Conservation (phyloP, 2,888 invertebrate genomes). For the Heteromyza rotundicornis region DNA sequence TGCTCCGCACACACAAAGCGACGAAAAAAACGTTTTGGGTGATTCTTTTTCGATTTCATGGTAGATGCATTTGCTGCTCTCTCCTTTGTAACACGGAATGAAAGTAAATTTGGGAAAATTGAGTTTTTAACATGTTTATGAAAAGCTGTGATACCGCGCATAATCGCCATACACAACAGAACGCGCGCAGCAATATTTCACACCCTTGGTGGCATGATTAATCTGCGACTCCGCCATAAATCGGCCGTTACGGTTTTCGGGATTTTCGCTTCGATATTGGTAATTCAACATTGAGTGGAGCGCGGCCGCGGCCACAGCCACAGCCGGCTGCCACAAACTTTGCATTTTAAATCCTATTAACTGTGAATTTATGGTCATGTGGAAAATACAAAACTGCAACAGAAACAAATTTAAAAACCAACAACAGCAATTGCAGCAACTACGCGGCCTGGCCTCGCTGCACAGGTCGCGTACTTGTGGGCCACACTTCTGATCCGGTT, state of each 20-base stretch:
- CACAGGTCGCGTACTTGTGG: not conserved
- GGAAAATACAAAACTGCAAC: not conserved
- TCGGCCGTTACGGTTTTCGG: too few species aligned
- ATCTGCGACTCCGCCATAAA: too few species aligned
- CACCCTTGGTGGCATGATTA: slow-evolving; percentile 39
- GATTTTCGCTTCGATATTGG: too few species aligned
- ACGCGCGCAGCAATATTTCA: slow-evolving; percentile 35
- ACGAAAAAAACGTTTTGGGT: too few species aligned
- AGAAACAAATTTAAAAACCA: slow-evolving; percentile 4
- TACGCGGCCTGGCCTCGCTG: not conserved
- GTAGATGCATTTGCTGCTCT: too few species aligned
- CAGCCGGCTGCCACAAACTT: too few species aligned
- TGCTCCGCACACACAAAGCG: too few species aligned
- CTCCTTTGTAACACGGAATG: too few species aligned
- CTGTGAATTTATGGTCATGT: slow-evolving; percentile 31
- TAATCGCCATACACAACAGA: slow-evolving; percentile 8
- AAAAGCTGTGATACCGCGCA: slow-evolving; percentile 6
- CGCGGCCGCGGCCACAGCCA: not conserved
- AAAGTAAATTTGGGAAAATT: too few species aligned
- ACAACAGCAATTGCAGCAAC: slow-evolving; percentile 10
- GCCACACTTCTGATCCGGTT: not conserved
- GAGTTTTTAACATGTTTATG: slow-evolving; percentile 2
- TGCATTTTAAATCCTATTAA: slow-evolving; percentile 37
- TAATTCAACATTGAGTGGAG: too few species aligned
- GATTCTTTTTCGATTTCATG: not conserved